Conservation (phyloP, 92 coral and sea anemone species). For the Actinernus sp. region DNA sequence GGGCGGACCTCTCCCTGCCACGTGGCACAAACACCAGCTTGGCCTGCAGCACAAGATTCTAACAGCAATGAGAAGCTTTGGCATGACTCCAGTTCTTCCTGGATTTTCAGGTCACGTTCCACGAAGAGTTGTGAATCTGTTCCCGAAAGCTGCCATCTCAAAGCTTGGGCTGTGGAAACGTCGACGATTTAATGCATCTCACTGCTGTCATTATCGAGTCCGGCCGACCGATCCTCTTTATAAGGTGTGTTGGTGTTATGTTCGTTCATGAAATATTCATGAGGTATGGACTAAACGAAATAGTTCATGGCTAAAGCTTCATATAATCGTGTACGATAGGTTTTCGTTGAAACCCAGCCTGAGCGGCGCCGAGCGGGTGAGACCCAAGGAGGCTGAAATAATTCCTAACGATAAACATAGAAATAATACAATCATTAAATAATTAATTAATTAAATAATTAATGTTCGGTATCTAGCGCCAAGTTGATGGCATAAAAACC, state of each 20-base stretch:
- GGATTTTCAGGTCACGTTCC: constrained; percentile 99
- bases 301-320: too few relatives aligned
- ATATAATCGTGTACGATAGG: too few relatives aligned
- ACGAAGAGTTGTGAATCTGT: constrained; percentile 69
- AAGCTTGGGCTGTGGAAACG: constrained; percentile 80
- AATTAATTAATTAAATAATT: too few relatives aligned
- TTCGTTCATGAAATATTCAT: too few relatives aligned
- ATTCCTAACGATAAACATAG: too few relatives aligned
- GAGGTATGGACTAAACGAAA: too few relatives aligned
- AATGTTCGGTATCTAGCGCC: too few relatives aligned
- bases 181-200: constrained; percentile 76
- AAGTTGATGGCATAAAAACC: too few relatives aligned
- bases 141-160: constrained; percentile 88
- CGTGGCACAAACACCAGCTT: constrained; percentile 83
- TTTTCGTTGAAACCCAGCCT: too few relatives aligned
- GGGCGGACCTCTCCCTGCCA: constrained; percentile 93
- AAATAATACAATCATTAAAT: too few relatives aligned
- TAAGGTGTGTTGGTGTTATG: constrained; percentile 54
- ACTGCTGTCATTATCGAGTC: constrained; percentile 80
- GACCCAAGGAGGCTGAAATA: too few relatives aligned
- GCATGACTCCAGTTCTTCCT: constrained; percentile 94
- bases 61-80: constrained; percentile 83
- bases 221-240: constrained; percentile 91
- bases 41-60: constrained; percentile 87
- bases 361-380: too few relatives aligned